Evolutionary conservation across 2,797 vertebrate species (phyloP), one percentile per base, ranked within the genome.

Genomic region (Mus caroli): DNA sequence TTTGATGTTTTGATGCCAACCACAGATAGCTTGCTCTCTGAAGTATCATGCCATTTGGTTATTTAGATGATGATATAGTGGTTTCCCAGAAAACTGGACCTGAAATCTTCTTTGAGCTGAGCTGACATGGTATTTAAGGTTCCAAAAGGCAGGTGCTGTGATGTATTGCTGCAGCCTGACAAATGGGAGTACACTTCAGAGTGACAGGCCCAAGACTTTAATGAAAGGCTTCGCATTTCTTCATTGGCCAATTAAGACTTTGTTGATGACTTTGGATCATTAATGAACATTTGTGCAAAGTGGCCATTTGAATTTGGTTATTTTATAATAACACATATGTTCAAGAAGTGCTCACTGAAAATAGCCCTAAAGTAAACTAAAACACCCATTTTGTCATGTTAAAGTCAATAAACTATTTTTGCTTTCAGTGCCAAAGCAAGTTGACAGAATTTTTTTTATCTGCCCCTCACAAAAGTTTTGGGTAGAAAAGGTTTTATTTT

Each of bases 31-130:
- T 88, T 97, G 90, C 58, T 98, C 97, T 98, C 96, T 89, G 90
- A 97, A 93, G 89, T 96, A 88, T 97, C 58, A 69, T 94, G 90
- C 97, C 97, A 96, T 98, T 98, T 97, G 97, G 97, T 98, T 98
- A 98, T 97, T 98, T 97, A 97, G 95, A 96, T 98, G 97, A 98
- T 97, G 98, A 95, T 97, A 98, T 98, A 97, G 98, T 98, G 93
- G 96, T 97, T 98, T 98, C 96, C 95, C 96, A 95, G 97, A 98
- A 97, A 98, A 98, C 90, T 96, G 92, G 95, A 88, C 96, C 97
- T 96, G 97, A 98, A 98, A 98, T 96, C 96, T 97, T 86, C 80
- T 96, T 97, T 98, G 97, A 98, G 88, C 98, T 96, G 97, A 98
- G 95, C 76, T 97, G 94, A 97, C 97, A 97, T 98, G 96, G 58